Conservation (phyloP, 2,888 invertebrate species). For the Opisthograptis luteolata region DNA sequence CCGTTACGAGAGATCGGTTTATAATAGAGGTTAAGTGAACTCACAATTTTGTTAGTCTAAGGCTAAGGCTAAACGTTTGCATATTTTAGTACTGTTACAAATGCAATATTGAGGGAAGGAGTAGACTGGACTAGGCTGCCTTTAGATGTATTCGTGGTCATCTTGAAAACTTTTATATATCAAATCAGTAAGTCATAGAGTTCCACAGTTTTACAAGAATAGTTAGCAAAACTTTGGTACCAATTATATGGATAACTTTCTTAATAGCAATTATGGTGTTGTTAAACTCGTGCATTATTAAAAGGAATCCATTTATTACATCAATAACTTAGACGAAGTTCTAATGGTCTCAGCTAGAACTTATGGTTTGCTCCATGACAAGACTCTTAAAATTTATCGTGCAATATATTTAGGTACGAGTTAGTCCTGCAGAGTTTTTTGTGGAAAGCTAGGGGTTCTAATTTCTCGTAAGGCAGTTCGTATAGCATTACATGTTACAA, state of each 20-base stretch:
- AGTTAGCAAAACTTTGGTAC: slow-evolving; percentile 1
- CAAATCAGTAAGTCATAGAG: slow-evolving; percentile 9
- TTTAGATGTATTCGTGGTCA: neutral
- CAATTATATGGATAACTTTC: slow-evolving; percentile 5
- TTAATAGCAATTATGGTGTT: neutral
- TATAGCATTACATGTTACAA: slow-evolving; percentile 11
- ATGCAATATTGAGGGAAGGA: too few species aligned
- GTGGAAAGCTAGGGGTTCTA: neutral
- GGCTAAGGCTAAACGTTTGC: too few species aligned
- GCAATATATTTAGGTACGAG: too few species aligned
- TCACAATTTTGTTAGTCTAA: too few species aligned
- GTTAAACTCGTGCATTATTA: neutral
- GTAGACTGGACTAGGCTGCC: too few species aligned
- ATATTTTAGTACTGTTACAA: too few species aligned
- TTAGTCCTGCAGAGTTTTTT: too few species aligned
- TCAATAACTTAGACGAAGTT: neutral
- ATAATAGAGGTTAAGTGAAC: too few species aligned
- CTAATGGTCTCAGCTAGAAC: too few species aligned
- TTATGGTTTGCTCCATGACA: too few species aligned
- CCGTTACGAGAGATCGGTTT: neutral
- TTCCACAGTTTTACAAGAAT: slow-evolving; percentile 4
- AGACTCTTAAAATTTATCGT: too few species aligned
- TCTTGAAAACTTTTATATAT: slow-evolving; percentile 8
- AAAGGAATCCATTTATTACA: neutral
- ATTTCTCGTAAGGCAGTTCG: neutral